Percentiles rank a stretch among this genome's conserved stretches.
phyloP scores from a whole-genome alignment of 37 sponge, comb jelly and placozoan species.

The Petrosia ficiformis region DNA sequence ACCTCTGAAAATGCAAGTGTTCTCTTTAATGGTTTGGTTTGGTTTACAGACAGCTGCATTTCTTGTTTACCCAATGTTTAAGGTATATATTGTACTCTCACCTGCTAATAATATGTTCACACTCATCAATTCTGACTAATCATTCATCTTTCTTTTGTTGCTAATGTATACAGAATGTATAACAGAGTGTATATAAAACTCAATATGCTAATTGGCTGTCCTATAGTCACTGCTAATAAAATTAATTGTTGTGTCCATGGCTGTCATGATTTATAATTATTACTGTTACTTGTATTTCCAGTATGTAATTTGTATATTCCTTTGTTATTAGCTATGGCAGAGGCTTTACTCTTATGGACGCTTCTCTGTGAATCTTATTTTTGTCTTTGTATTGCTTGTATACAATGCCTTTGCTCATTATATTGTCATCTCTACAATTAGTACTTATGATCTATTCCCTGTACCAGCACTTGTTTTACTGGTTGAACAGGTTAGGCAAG shows the following conservation, averaged over 20 bases:
- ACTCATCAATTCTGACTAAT: too few relatives aligned
- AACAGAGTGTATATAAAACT: too few relatives aligned
- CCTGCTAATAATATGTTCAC: too few relatives aligned
- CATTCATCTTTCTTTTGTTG: not conserved
- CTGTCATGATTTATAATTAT: not conserved
- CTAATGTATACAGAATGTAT: too few relatives aligned
- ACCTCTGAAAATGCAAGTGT: slow-evolving; percentile 30
- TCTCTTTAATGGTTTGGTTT: slow-evolving; percentile 40
- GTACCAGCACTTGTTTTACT: slow-evolving; percentile 57
- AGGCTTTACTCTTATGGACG: too few relatives aligned
- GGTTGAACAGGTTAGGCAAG: slow-evolving; percentile 56
- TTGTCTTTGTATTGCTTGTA: slow-evolving; percentile 15
- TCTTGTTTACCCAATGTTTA: slow-evolving; percentile 43
- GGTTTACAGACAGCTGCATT: slow-evolving; percentile 43
- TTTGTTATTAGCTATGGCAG: not conserved
- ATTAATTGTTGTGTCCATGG: not conserved
- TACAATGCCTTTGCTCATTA: slow-evolving; percentile 48
- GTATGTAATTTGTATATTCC: not conserved
- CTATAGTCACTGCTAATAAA: too few relatives aligned
- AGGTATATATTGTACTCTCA: slow-evolving; percentile 12
- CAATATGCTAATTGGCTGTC: too few relatives aligned
- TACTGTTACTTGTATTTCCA: not conserved
- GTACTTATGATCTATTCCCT: slow-evolving; percentile 48
- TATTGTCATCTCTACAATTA: slow-evolving; percentile 33
- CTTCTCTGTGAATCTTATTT: not conserved